These are phyloP conservation scores for Wasmannia auropunctata DNA, from an alignment of 1,140 invertebrate genomes.

Conservation along the genomic window DNA sequence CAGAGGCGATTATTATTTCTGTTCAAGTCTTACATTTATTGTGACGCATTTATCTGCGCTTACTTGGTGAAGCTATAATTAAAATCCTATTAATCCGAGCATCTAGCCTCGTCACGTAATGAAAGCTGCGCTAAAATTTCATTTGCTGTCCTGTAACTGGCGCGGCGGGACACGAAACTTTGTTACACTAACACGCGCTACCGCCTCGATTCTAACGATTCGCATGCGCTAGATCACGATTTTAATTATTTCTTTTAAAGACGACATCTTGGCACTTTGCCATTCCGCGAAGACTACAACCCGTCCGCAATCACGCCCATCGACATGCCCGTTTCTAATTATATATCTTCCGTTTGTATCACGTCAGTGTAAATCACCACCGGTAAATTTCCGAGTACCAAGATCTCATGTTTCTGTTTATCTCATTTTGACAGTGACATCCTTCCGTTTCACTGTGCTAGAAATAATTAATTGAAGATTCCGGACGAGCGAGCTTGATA, in stretches of 20 bases:
- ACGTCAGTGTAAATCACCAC: background rate
- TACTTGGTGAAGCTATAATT: constrained; percentile 26
- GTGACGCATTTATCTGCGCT: background rate
- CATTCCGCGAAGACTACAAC: background rate
- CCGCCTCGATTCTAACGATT: constrained; percentile 14
- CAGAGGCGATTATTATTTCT: background rate
- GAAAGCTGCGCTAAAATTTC: constrained; percentile 52
- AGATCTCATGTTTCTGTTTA: constrained; percentile 27
- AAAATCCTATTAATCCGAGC: constrained; percentile 38
- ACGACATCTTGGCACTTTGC: background rate
- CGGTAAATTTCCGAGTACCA: background rate
- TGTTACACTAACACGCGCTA: constrained; percentile 8
- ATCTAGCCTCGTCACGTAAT: constrained; percentile 31
- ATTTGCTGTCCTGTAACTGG: constrained; percentile 3
- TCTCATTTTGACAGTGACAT: constrained; percentile 31
- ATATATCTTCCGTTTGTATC: constrained; percentile 51
- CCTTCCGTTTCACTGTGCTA: constrained; percentile 37
- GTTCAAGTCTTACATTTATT: background rate
- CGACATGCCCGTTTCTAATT: constrained; percentile 48
- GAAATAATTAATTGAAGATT: constrained; percentile 61
- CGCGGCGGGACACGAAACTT: background rate
- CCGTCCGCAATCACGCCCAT: background rate
- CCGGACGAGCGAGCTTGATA: background rate
- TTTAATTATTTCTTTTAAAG: constrained; percentile 50
- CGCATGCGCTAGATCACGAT: constrained; percentile 12